Evolutionary conservation across 2,113 vertebrate species (phyloP), one percentile per base, ranked within the genome.

Genomic region (Phaethon lepturus): DNA sequence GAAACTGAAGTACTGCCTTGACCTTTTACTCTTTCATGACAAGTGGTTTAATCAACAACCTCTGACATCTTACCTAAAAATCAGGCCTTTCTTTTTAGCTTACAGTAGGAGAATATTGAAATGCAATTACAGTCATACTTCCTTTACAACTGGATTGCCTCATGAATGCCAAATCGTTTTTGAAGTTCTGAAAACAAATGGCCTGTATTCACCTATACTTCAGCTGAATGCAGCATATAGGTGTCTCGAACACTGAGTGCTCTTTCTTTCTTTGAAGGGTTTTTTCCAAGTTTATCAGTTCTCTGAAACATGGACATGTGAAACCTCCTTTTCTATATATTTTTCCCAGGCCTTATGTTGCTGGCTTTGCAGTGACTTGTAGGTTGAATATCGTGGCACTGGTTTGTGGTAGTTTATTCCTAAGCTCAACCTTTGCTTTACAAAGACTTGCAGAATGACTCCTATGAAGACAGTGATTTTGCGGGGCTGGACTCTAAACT

Each of bases 21-120:
- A 92, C 69, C 52, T 91, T 94, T 90, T 60, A 67, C 16, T 80
- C 25, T 81, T 89, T 95, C 38, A 89, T 1, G 63, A 33, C 10
- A 12, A 45, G 13, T 59, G 17, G 7, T 15, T 91, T 84, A 71
- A 82, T 85, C 60, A 89, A 62, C 42, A 53, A 14, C 15, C 7
- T 88, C 67, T 93, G 68, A 74, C 22, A 77, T 59, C 55, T 52
- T 66, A 56, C 26, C 33, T 56, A 33, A 77, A 97, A 86, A 25
- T 45, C 44, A 84, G 23, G 7, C n/a, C 47, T 86, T 73, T 80
- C 18, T 62, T 83, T 94, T 94, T 74, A 86, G 15, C 11, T 88
- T 93, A 28, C 28, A 52, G 56, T 24, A 84, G 22, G 4, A 77
- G 42, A 15, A 79, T 10, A 59, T 3, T 78, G 59, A 83, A 95